phyloP scores from a whole-genome alignment of 2,113 vertebrate genomes.

The Gadus chalcogrammus region DNA sequence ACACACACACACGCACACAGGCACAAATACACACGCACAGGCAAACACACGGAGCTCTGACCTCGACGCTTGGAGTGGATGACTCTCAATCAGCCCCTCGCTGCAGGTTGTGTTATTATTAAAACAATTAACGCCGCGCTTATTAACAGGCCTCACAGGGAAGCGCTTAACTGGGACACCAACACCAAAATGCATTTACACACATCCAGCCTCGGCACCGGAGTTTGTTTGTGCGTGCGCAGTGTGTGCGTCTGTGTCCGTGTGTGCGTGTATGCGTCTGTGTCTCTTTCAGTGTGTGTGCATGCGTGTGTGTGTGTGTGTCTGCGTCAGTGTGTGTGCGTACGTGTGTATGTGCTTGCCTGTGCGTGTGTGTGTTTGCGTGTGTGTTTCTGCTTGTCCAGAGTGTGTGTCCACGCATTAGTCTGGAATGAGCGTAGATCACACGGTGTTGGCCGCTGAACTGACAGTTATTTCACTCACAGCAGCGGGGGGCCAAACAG shows the following conservation, averaged over 20 bases:
- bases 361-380: neutral
- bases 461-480: slow-evolving; percentile 53
- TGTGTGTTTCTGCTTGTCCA: neutral
- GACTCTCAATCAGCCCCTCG: slow-evolving; percentile 34
- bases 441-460: slow-evolving; percentile 11
- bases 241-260: neutral
- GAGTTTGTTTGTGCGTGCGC: neutral
- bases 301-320: neutral
- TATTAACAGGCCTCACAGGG: slow-evolving; percentile 43
- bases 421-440: slow-evolving; percentile 51
- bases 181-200: slow-evolving; percentile 33
- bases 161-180: slow-evolving; percentile 26
- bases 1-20: no score
- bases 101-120: slow-evolving; percentile 26
- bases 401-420: slow-evolving; percentile 28
- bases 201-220: neutral
- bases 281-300: neutral
- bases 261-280: neutral
- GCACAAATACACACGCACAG: no score
- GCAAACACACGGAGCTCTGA: neutral
- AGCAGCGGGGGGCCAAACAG: slow-evolving; percentile 9
- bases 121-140: slow-evolving; percentile 52
- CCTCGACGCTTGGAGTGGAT: slow-evolving; percentile 24
- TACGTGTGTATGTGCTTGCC: neutral
- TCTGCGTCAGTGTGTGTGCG: no score